Evolutionary conservation across 1,140 invertebrate species (phyloP).

Genomic region (Tachypleus tridentatus): DNA sequence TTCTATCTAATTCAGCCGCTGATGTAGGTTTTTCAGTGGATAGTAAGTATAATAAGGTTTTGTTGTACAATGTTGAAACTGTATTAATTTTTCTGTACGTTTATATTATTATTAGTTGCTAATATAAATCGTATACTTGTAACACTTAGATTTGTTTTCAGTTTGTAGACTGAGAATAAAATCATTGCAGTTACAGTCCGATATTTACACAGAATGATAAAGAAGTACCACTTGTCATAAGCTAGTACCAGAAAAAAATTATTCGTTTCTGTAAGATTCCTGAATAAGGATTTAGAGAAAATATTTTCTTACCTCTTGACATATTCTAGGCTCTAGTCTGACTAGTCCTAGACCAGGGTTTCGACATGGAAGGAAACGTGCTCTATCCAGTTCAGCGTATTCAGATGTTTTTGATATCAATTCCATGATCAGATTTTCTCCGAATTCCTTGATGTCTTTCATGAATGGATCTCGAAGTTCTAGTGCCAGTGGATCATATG

Average conservation of each 20-base stretch:
- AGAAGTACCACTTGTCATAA: too few relatives aligned
- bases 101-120: too few relatives aligned
- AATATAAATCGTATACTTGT: too few relatives aligned
- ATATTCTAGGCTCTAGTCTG: conserved; percentile 8
- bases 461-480: conserved; percentile 62
- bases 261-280: too few relatives aligned
- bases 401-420: conserved; percentile 88
- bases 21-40: conserved; percentile 65
- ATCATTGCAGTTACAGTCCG: background rate
- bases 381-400: conserved; percentile 85
- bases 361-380: conserved; percentile 49
- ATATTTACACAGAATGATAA: too few relatives aligned
- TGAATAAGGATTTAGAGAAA: too few relatives aligned
- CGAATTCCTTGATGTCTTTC: conserved; percentile 78
- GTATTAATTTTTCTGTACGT: too few relatives aligned
- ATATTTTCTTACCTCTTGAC: background rate
- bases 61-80: too few relatives aligned
- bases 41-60: conserved; percentile 40
- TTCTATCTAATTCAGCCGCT: conserved; percentile 53
- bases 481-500: conserved; percentile 67
- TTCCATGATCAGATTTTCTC: conserved; percentile 88
- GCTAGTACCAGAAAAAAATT: too few relatives aligned
- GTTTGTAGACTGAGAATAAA: background rate
- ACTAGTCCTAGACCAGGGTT: conserved; percentile 9
- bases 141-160: too few relatives aligned